Percentiles rank a stretch among this genome's conserved stretches.
Evolutionary conservation across 2,888 invertebrate genomes (phyloP).

Genomic region (Seira musarum): DNA sequence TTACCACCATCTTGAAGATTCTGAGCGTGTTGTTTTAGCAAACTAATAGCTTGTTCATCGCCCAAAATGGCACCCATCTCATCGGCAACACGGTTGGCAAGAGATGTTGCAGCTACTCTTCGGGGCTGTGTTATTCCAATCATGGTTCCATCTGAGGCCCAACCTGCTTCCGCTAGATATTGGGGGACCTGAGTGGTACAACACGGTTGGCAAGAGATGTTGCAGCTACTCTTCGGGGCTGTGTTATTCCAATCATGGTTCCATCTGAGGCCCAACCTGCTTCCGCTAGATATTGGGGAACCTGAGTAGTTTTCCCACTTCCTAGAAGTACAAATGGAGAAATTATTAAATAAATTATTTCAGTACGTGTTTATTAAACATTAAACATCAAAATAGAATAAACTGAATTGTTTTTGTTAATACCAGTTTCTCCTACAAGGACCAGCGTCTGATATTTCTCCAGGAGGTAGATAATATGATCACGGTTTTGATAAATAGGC

Average conservation of each 20-base stretch:
- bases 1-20: conserved; percentile 92
- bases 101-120: conserved; percentile 57
- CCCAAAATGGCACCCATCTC: conserved; percentile 82
- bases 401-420: no score
- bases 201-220: background rate
- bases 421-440: conserved; percentile 96
- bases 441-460: conserved; percentile 79
- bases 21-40: conserved; percentile 89
- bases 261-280: conserved; percentile 74
- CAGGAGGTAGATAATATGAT: conserved; percentile 90
- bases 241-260: conserved; percentile 42
- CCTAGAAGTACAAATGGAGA: conserved; percentile 78
- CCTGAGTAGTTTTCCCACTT: conserved; percentile 99
- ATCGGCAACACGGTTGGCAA: conserved; percentile 75
- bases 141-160: conserved; percentile 24
- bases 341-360: conserved; percentile 93
- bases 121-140: conserved; percentile 52
- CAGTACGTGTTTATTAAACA: no score
- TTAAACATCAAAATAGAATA: no score
- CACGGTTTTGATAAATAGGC: conserved; percentile 89
- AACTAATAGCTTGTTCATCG: conserved; percentile 95
- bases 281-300: conserved; percentile 91
- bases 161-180: conserved; percentile 82
- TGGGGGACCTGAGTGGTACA: conserved; percentile 99
- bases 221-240: background rate